A percentile compares a stretch with the other conserved stretches of the same genome.
These are phyloP conservation scores for Cataglyphis altisquamis DNA, from an alignment of 2,888 invertebrate species.

Conservation along the genomic window DNA sequence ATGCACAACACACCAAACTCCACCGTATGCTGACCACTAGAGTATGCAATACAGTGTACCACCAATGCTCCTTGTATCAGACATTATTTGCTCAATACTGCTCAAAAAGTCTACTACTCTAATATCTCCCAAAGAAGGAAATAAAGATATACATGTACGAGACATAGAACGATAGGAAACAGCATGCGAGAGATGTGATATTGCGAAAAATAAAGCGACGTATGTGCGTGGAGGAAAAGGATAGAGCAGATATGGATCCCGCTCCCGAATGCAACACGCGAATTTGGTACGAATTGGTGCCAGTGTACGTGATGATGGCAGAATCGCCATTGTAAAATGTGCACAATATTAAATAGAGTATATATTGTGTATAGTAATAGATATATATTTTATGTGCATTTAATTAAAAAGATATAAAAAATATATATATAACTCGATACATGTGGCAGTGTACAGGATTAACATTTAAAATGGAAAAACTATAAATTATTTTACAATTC, in stretches of 20 bases:
- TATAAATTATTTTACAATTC: constrained; percentile 44
- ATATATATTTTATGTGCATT: constrained; percentile 49
- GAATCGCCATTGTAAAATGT: constrained; percentile 55
- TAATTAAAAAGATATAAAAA: constrained; percentile 26
- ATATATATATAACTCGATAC: constrained; percentile 21
- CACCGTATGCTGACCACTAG: constrained; percentile 87
- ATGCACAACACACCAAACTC: constrained; percentile 87
- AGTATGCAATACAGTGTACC: constrained; percentile 86
- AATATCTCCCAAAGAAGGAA: constrained; percentile 62
- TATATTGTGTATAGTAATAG: constrained; percentile 48
- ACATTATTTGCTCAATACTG: constrained; percentile 74
- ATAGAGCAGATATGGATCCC: constrained; percentile 58
- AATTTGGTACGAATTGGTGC: constrained; percentile 78
- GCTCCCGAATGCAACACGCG: constrained; percentile 75
- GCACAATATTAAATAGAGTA: constrained; percentile 35
- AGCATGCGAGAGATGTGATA: constrained; percentile 71
- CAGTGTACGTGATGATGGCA: constrained; percentile 37
- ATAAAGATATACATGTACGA: constrained; percentile 68
- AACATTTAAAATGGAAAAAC: constrained; percentile 18
- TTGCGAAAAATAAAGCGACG: constrained; percentile 71
- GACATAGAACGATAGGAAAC: constrained; percentile 65
- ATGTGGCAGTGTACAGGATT: constrained; percentile 53
- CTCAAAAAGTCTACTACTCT: constrained; percentile 77
- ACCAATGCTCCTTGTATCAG: constrained; percentile 84
- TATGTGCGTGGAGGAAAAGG: constrained; percentile 51